A percentile compares a stretch with the other conserved stretches of the same genome.
phyloP scores from a whole-genome alignment of 2,888 invertebrate species.

The Cistogaster globosa region DNA sequence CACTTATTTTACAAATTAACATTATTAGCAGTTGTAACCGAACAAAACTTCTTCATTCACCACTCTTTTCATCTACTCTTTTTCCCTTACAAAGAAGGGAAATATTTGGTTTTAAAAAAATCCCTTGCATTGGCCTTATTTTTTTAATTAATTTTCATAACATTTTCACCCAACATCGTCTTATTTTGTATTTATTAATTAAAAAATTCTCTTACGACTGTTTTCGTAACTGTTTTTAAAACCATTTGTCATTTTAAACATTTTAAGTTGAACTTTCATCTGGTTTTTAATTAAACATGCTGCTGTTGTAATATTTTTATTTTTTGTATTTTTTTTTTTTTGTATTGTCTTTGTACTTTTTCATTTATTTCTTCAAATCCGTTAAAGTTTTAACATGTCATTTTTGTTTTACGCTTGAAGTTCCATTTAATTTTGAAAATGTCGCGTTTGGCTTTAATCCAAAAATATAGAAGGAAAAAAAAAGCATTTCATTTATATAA shows the following conservation, averaged over 20 bases:
- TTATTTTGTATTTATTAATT: constrained; percentile 29
- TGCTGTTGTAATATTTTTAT: background rate
- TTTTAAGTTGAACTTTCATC: constrained; percentile 45
- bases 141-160: no score
- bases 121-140: no score
- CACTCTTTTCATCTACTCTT: no score
- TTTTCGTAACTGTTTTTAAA: constrained; percentile 22
- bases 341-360: background rate
- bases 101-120: no score
- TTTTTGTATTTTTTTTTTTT: background rate
- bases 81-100: no score
- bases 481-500: constrained; percentile 23
- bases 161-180: background rate
- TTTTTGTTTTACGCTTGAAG: constrained; percentile 58
- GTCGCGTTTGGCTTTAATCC: constrained; percentile 70
- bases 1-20: no score
- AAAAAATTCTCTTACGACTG: constrained; percentile 9
- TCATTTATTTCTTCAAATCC: constrained; percentile 41
- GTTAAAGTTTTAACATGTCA: constrained; percentile 54
- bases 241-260: constrained; percentile 47
- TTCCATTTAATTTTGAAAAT: constrained; percentile 68
- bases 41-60: no score
- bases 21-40: no score
- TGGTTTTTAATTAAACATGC: constrained; percentile 56
- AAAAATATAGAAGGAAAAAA: constrained; percentile 22